Evolutionary conservation across 1,140 invertebrate species (phyloP), one percentile per base, ranked within the genome.

Genomic region (Brevipalpus yothersi): DNA sequence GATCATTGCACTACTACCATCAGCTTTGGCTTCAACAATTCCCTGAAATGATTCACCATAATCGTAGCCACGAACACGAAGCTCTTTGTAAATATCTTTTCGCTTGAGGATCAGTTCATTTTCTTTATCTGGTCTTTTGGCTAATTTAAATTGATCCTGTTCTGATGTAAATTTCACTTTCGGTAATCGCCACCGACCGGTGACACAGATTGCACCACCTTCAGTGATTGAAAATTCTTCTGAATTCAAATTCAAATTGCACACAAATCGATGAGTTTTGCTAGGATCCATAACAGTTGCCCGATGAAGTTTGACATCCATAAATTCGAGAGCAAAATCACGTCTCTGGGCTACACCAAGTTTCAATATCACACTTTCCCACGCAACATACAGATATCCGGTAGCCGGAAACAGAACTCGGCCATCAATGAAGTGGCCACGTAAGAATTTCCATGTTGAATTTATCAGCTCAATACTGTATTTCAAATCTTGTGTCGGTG

Each of bases 341-440:
- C 91, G 2, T 19, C 70, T 60, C 19, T 69, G 9, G n/a, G n/a
- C 15, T 56, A 31, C 54, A 4, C 41, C 54, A 15, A 56, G 23
- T 56, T 51, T 51, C 2, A n/a, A 56, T 69, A 90, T 88, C 60
- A 91, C 79, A 0, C 86, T 84, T 64, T 69, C 70, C 76, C 76
- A 77, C 1, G 73, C 75, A 51, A 77, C n/a, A 15, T 47, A 45
- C n/a, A 73, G 66, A 68, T 96, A 94, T 10, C 90, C 92, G 49
- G 91, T 94, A 53, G 90, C 91, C 12, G 93, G 92, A 73, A 89
- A 96, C 4, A 97, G 72, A 41, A 92, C 76, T 68, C 91, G 78
- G 13, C 90, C 92, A 72, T 96, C 91, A 67, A 96, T 94, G 15
- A 77, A 78, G 69, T 97, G 92, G 19, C 90, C 92, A 41, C 78